Evolutionary conservation across 1,140 invertebrate species (phyloP).

Genomic region (Trinorchestia longiramus): DNA sequence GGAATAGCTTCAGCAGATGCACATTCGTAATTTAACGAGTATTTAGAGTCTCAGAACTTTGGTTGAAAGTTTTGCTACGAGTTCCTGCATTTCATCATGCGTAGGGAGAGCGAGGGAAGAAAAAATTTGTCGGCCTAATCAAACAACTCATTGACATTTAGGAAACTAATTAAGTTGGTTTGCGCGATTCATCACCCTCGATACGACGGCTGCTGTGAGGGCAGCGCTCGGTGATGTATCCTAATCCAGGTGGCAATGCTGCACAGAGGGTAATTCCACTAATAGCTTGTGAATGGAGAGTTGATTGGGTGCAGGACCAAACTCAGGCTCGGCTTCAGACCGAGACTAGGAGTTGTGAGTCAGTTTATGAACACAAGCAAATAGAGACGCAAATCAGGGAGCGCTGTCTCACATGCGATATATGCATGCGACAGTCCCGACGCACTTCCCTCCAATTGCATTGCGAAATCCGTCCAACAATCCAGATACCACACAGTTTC

Average conservation of each 20-base stretch:
- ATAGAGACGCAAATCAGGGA: conserved; percentile 48
- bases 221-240: conserved; percentile 3
- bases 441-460: conserved; percentile 38
- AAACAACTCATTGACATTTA: conserved; percentile 38
- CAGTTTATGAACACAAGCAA: conserved; percentile 51
- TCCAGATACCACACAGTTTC: neutral
- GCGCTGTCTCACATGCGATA: conserved; percentile 34
- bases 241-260: neutral
- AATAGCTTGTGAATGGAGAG: conserved; percentile 52
- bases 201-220: neutral
- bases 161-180: conserved; percentile 46
- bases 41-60: neutral
- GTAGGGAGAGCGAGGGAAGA: neutral
- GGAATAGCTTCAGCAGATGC: neutral
- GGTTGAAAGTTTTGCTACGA: conserved; percentile 1
- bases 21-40: conserved; percentile 1
- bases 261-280: conserved; percentile 19
- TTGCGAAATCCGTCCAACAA: conserved; percentile 26
- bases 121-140: conserved; percentile 34
- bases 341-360: conserved; percentile 6
- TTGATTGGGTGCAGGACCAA: conserved; percentile 25
- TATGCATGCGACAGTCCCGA: neutral
- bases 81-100: conserved; percentile 17
- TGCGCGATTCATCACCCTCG: conserved; percentile 5
- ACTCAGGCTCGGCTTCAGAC: neutral